Evolutionary conservation across 2,797 vertebrate genomes (phyloP), one percentile per base, ranked within the genome.

Genomic region (Masticophis lateralis): DNA sequence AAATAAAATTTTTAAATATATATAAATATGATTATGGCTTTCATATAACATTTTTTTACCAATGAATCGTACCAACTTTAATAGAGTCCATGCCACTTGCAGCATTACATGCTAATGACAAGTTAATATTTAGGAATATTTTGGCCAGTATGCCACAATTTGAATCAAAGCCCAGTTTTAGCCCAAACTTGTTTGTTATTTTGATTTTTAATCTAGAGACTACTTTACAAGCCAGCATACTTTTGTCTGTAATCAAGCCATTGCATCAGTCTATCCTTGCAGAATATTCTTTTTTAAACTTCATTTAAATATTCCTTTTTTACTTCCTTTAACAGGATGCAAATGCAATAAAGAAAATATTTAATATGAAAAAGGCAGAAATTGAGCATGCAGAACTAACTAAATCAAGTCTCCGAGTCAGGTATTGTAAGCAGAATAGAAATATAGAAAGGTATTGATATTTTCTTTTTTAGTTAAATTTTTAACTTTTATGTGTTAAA

Each of bases 301-400:
- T 88, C 32, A 88, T 55, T 55, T n/a, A 55, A 69, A 32, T 1
- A n/a, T 32, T 47, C n/a, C n/a, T 90, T 89, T 43, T 89, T 56
- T 37, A n/a, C 97, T 90, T 96, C 93, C 16, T 93, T 95, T 93
- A 95, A 90, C 97, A 99, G 99, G 99, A 99, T 97, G 99, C 99
- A 96, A 99, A 99, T 98, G 99, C 98, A 11, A 99, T 99, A 95
- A 99, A 99, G 97, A 99, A 99, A 98, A 97, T 99, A 95, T 99
- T 99, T 98, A 97, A 98, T 91, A 99, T 99, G 97, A 99, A 98
- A 97, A 99, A 98, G 96, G 98, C 98, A 93, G 99, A 99, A 97
- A 98, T 99, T 95, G 99, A 99, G 94, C 99, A 99, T 90, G 98
- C 98, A 56, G 99, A 99, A 95, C 98, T 99, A 88, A 97, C 99